These are phyloP conservation scores for Ruditapes philippinarum DNA, from an alignment of 1,140 invertebrate species.

Conservation along the genomic window DNA sequence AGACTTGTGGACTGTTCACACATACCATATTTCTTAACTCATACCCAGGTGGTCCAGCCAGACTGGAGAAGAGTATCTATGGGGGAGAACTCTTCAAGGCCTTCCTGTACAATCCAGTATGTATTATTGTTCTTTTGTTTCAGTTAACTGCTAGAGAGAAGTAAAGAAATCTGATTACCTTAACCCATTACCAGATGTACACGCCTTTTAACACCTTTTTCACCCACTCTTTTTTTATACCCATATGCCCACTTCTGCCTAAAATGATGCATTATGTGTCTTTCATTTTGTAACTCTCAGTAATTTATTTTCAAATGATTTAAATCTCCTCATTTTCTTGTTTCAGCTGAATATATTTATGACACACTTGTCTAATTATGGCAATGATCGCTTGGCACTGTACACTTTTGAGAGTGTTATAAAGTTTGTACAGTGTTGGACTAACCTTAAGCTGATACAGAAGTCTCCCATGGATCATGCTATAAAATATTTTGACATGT, in stretches of 20 bases:
- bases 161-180: too few species aligned
- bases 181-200: too few species aligned
- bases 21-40: conserved; percentile 97
- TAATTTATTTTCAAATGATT: too few species aligned
- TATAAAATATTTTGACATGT: conserved; percentile 97
- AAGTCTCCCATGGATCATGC: conserved; percentile 96
- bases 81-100: conserved; percentile 99
- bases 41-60: conserved; percentile 97
- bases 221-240: too few species aligned
- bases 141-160: too few species aligned
- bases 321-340: conserved; percentile 27
- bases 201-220: too few species aligned
- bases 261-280: too few species aligned
- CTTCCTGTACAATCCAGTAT: conserved; percentile 98
- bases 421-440: conserved; percentile 98
- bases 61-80: conserved; percentile 96
- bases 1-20: conserved; percentile 99
- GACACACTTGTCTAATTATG: conserved; percentile 99
- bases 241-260: too few species aligned
- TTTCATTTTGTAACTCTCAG: too few species aligned
- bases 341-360: conserved; percentile 99
- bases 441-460: conserved; percentile 96
- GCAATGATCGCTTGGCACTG: conserved; percentile 97
- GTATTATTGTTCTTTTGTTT: conserved; percentile 80
- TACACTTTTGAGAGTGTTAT: conserved; percentile 99